Percentiles rank a stretch among this genome's conserved stretches.
Evolutionary conservation across 1,140 invertebrate genomes (phyloP).

Genomic region (Zaprionus vittiger): DNA sequence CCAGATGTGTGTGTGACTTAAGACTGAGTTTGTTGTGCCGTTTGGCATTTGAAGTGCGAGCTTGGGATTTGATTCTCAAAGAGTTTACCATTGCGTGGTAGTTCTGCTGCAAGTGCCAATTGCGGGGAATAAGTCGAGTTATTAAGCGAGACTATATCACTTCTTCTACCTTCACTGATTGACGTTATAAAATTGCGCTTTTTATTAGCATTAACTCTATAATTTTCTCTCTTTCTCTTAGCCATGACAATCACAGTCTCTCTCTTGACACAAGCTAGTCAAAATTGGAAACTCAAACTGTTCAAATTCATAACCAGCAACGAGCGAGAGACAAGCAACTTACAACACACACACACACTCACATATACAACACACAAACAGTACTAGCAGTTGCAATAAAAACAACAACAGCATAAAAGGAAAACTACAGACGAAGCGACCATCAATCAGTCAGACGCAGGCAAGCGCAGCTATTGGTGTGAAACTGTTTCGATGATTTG

Average conservation of each 20-base stretch:
- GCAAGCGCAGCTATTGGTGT: conserved; percentile 71
- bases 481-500: conserved; percentile 48
- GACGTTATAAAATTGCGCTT: conserved; percentile 20
- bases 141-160: neutral
- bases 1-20: conserved; percentile 29
- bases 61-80: conserved; percentile 46
- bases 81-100: conserved; percentile 46
- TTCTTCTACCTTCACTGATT: conserved; percentile 3
- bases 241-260: neutral
- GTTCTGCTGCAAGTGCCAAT: conserved; percentile 18
- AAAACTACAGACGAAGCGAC: conserved; percentile 54
- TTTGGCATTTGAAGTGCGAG: conserved; percentile 65
- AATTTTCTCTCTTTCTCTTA: neutral
- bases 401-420: conserved; percentile 37
- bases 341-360: conserved; percentile 36
- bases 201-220: conserved; percentile 23
- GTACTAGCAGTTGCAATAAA: neutral
- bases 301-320: conserved; percentile 69
- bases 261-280: conserved; percentile 1
- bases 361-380: neutral
- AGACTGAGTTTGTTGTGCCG: conserved; percentile 62
- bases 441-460: conserved; percentile 77
- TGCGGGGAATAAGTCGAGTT: conserved; percentile 9
- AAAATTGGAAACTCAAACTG: conserved; percentile 56
- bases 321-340: conserved; percentile 57